Base-by-base conservation (phyloP, 2,888 invertebrate species). In the Pinctada fucata region DNA sequence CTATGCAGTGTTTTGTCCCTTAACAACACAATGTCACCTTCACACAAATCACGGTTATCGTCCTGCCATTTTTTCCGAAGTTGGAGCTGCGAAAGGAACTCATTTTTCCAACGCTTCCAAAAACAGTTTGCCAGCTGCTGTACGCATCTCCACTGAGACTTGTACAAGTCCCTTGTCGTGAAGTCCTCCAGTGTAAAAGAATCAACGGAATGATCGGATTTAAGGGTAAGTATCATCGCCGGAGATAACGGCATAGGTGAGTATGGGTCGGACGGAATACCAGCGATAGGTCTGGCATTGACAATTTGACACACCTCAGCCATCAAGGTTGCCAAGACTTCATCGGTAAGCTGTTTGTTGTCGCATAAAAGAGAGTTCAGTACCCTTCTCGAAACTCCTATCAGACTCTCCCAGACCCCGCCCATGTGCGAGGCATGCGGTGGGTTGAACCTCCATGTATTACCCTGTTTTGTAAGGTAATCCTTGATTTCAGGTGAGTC, bases 371-470 rank as follows among this genome's bases (percentile, higher is more conserved):
- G 70, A 6, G 69, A n/a, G 4, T 82, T 78, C 13, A 83, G 51
- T 48, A 83, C 81, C 31, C 80, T 49, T 1, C 83, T 48, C 6
- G 66, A 64, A 3, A 70, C 13, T 13, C 82, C 83, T 3, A 82
- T 75, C 71, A 83, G 51, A 2, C 83, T 16, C 48, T 83, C 83
- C 82, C 79, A 83, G 4, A 50, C 76, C 3, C 82, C 83, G n/a
- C 83, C 82, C 58, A 80, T 74, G 64, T 81, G 81, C 3, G 75
- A 75, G 8, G 77, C 68, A 70, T 79, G 73, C 0, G 81, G 81
- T 13, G 82, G 76, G 64, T 82, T 83, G 31, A 82, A 82, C 0
- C 75, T 51, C 83, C 80, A 83, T 0, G 58, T 52, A 10, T 5
- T 52, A 52, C 6, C 58, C 6, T 52, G 5, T 52, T 52, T 10